Evolutionary conservation across 2,797 vertebrate genomes (phyloP).

Genomic region (Pachyuromys duprasi): DNA sequence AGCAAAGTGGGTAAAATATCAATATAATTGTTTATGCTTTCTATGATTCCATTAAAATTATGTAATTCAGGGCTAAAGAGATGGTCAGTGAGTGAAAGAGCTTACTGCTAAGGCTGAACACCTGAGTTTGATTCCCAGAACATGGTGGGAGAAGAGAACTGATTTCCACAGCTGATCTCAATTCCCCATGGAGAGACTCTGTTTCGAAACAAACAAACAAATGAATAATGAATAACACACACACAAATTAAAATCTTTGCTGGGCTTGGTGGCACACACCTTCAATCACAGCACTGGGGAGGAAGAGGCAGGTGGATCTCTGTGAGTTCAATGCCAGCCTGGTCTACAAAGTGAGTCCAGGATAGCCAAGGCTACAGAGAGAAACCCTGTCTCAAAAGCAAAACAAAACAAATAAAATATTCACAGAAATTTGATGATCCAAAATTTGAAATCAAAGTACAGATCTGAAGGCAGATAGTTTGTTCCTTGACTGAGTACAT

Average conservation of each 20-base stretch:
- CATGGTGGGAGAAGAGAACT: background rate
- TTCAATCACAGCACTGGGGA: too few relatives aligned
- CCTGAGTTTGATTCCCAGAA: background rate
- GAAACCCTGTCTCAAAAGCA: too few relatives aligned
- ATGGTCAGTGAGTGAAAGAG: background rate
- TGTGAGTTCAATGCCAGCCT: too few relatives aligned
- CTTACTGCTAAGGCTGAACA: background rate
- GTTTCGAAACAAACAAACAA: too few relatives aligned
- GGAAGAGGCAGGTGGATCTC: too few relatives aligned
- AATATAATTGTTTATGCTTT: background rate
- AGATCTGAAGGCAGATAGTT: background rate
- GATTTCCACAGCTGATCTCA: background rate
- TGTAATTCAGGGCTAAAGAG: background rate
- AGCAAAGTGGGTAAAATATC: background rate
- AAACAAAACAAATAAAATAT: background rate
- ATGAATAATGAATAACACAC: too few relatives aligned
- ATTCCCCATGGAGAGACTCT: too few relatives aligned
- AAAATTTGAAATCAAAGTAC: background rate
- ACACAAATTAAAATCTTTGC: background rate
- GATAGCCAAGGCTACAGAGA: too few relatives aligned
- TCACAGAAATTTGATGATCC: background rate
- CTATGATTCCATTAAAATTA: background rate
- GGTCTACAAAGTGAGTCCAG: too few relatives aligned
- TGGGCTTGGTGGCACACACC: too few relatives aligned
- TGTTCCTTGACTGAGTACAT: background rate